A percentile compares a stretch with the other conserved stretches of the same genome.
Evolutionary conservation across 1,140 invertebrate species (phyloP).

Genomic region (Mactra quadrangularis): DNA sequence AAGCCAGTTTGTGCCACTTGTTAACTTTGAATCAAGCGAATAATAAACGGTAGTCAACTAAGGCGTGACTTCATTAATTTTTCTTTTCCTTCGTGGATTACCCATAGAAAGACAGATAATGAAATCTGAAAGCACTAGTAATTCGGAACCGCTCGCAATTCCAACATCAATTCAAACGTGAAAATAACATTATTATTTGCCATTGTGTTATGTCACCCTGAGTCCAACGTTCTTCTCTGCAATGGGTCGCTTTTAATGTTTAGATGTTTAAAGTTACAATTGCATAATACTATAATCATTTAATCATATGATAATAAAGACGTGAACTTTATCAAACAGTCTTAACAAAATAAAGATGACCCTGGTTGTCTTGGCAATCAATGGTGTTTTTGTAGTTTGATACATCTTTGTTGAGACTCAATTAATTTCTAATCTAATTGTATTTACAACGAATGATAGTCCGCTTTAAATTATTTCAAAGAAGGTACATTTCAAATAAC

Average conservation of each 20-base stretch:
- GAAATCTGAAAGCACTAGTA: slow-evolving; percentile 40
- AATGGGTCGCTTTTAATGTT: background rate
- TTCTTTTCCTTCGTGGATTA: slow-evolving; percentile 41
- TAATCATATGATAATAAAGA: slow-evolving; percentile 25
- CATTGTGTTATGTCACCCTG: slow-evolving; percentile 48
- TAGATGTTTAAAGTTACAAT: slow-evolving; percentile 38
- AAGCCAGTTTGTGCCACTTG: slow-evolving; percentile 53
- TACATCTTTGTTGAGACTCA: too few relatives aligned
- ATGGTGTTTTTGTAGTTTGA: too few relatives aligned
- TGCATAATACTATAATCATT: slow-evolving; percentile 49
- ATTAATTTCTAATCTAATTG: too few relatives aligned
- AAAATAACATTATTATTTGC: slow-evolving; percentile 59
- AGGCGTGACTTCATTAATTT: slow-evolving; percentile 65
- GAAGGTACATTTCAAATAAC: too few relatives aligned
- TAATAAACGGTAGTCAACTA: slow-evolving; percentile 13
- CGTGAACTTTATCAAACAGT: slow-evolving; percentile 16
- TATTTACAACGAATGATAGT: too few relatives aligned
- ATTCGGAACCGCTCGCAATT: slow-evolving; percentile 40
- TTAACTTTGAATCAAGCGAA: slow-evolving; percentile 33
- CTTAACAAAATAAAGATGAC: slow-evolving; percentile 4
- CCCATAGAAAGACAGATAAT: slow-evolving; percentile 51
- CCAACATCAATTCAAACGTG: slow-evolving; percentile 46
- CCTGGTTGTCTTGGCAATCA: too few relatives aligned
- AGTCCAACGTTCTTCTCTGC: background rate
- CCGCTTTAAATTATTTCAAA: too few relatives aligned